Evolutionary conservation across 2,797 vertebrate species (phyloP).

Genomic region (Rhabdophis nuchalis): DNA sequence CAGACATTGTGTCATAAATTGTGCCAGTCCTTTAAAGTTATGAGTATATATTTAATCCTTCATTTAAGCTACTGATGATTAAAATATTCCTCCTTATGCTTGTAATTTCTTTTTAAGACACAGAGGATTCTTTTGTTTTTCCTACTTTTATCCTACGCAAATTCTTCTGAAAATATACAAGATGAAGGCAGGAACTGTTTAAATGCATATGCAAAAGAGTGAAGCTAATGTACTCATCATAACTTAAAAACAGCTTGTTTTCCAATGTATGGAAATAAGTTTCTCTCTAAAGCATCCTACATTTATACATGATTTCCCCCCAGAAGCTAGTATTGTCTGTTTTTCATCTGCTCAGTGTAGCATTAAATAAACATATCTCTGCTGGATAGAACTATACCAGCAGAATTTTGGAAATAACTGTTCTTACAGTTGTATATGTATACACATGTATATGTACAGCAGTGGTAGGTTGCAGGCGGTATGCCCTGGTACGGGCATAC

Average conservation of each 20-base stretch:
- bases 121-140: background rate
- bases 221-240: constrained; percentile 7
- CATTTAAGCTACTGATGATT: background rate
- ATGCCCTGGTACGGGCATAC: no score
- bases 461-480: no score
- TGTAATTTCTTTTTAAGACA: background rate
- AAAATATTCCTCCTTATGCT: background rate
- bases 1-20: background rate
- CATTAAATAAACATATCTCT: constrained; percentile 62
- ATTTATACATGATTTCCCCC: constrained; percentile 32
- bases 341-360: constrained; percentile 54
- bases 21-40: background rate
- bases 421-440: constrained; percentile 8
- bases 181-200: background rate
- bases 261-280: constrained; percentile 12
- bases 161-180: background rate
- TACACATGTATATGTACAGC: no score
- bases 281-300: constrained; percentile 40
- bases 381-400: constrained; percentile 21
- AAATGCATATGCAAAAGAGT: constrained; percentile 17
- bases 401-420: constrained; percentile 33
- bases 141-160: background rate
- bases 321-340: constrained; percentile 42
- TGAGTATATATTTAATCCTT: background rate
- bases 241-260: constrained; percentile 25